Evolutionary conservation across 2,888 invertebrate genomes (phyloP).

Genomic region (Apoda limacodes): DNA sequence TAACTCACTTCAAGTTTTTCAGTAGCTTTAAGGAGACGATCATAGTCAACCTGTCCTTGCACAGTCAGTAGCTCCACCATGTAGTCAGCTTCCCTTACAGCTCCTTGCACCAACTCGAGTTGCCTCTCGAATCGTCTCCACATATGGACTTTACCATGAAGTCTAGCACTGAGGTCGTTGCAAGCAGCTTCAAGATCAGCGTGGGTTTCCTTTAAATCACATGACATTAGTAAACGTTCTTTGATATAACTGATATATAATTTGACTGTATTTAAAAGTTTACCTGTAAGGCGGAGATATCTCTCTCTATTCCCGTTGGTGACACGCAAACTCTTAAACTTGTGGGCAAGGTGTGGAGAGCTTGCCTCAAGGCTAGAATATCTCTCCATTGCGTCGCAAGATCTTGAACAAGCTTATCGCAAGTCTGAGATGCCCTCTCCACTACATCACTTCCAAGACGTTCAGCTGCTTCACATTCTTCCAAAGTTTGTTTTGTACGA

Average conservation of each 20-base stretch:
- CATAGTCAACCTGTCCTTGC: constrained; percentile 87
- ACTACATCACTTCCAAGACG: constrained; percentile 81
- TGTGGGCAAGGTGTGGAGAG: constrained; percentile 82
- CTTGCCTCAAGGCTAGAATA: constrained; percentile 78
- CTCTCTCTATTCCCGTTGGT: constrained; percentile 80
- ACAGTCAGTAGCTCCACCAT: constrained; percentile 88
- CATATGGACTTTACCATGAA: constrained; percentile 74
- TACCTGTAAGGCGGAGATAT: constrained; percentile 74
- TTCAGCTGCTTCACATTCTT: constrained; percentile 80
- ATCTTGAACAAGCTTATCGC: constrained; percentile 77
- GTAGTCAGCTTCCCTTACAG: constrained; percentile 87
- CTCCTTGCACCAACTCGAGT: constrained; percentile 82
- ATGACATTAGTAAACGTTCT: no score
- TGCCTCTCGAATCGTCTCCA: constrained; percentile 85
- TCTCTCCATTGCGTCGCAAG: constrained; percentile 81
- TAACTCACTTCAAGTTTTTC: constrained; percentile 87
- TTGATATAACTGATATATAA: no score
- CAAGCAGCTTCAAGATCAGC: constrained; percentile 79
- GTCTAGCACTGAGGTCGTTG: constrained; percentile 72
- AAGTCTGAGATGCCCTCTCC: constrained; percentile 80
- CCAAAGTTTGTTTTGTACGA: constrained; percentile 72
- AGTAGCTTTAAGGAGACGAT: constrained; percentile 83
- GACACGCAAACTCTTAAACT: constrained; percentile 81
- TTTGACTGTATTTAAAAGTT: no score
- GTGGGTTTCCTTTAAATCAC: constrained; percentile 72